These are phyloP conservation scores for Esox lucius DNA, from an alignment of 2,797 vertebrate genomes.

Conservation along the genomic window DNA sequence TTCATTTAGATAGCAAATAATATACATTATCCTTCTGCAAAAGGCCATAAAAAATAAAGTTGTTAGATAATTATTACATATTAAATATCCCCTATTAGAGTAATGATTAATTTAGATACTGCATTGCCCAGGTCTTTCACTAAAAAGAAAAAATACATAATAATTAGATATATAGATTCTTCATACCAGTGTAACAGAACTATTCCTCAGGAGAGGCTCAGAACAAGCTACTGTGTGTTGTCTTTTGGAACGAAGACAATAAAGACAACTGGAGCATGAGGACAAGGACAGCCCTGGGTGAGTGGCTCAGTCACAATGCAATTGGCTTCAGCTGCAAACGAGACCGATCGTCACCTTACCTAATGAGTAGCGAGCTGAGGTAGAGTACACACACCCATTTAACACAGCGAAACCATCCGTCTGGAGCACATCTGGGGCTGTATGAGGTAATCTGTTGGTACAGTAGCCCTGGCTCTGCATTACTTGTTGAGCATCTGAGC, in stretches of 20 bases:
- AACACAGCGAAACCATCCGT: background rate
- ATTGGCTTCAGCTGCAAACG: slow-evolving; percentile 37
- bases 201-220: too few species aligned
- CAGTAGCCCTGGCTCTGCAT: background rate
- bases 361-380: slow-evolving; percentile 27
- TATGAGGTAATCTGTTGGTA: slow-evolving; percentile 12
- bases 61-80: background rate
- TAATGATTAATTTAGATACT: slow-evolving; percentile 7
- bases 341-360: slow-evolving; percentile 23
- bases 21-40: background rate
- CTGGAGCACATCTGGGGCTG: background rate
- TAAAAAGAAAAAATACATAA: too few species aligned
- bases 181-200: too few species aligned
- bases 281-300: slow-evolving; percentile 14
- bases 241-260: slow-evolving; percentile 15
- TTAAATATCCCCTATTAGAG: background rate
- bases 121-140: background rate
- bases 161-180: too few species aligned
- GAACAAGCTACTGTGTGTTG: too few species aligned
- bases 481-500: slow-evolving; percentile 34
- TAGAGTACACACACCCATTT: slow-evolving; percentile 11
- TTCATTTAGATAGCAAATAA: background rate
- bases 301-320: slow-evolving; percentile 38
- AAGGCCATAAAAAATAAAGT: too few species aligned
- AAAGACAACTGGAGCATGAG: slow-evolving; percentile 44